Conservation (phyloP, 2,797 vertebrate genomes). For the Cossypha heuglini region DNA sequence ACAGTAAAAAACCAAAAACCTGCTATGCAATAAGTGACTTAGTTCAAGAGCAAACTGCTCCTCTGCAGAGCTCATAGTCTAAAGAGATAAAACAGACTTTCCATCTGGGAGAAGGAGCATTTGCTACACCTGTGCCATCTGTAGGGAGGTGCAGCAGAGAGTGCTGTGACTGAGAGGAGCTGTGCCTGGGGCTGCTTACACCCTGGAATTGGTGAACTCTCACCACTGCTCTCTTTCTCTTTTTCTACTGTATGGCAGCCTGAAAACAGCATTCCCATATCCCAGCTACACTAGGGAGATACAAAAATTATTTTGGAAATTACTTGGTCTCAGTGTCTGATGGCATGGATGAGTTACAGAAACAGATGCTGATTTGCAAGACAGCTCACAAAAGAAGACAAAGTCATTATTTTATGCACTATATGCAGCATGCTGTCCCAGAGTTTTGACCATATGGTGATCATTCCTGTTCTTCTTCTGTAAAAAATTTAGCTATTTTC, state of each 20-base stretch:
- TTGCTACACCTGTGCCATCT: background rate
- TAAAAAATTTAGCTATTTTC: background rate
- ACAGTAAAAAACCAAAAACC: background rate
- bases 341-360: background rate
- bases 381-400: background rate
- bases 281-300: background rate
- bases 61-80: background rate
- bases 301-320: background rate
- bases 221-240: background rate
- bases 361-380: background rate
- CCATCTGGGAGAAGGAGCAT: background rate
- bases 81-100: background rate
- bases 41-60: background rate
- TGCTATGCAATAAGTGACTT: background rate
- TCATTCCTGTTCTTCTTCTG: background rate
- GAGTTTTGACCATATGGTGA: background rate
- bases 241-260: rapidly evolving
- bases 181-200: background rate
- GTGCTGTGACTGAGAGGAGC: background rate
- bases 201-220: rapidly evolving
- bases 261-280: background rate
- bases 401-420: background rate
- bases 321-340: background rate
- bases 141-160: background rate
- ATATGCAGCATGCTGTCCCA: background rate